Conservation (phyloP, 2,888 invertebrate species). For the Cancer borealis region DNA sequence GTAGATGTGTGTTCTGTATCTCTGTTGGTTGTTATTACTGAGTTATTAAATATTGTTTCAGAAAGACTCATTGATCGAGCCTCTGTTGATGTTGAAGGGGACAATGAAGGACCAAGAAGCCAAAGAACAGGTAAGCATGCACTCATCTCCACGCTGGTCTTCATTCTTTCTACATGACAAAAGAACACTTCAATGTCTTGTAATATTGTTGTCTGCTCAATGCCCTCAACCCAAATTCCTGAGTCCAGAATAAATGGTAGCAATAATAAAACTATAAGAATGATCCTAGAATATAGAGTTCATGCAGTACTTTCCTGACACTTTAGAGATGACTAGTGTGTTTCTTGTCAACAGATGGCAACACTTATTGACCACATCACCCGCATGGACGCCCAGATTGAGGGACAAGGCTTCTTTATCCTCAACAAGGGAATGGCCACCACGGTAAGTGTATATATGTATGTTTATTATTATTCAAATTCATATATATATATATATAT, state of each 20-base stretch:
- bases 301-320: background rate
- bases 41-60: constrained; percentile 48
- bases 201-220: background rate
- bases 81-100: constrained; percentile 76
- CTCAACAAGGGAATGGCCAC: constrained; percentile 77
- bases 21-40: background rate
- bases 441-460: constrained; percentile 65
- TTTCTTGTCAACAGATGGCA: constrained; percentile 69
- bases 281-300: background rate
- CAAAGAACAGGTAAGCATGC: constrained; percentile 68
- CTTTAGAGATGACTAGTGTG: background rate
- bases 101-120: constrained; percentile 74
- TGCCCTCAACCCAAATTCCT: background rate
- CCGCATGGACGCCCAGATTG: constrained; percentile 76
- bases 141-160: background rate
- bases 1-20: background rate
- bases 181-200: background rate
- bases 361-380: constrained; percentile 75
- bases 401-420: constrained; percentile 75
- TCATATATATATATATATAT: background rate
- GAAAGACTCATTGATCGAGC: constrained; percentile 74
- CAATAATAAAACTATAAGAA: background rate
- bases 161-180: background rate
- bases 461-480: background rate
- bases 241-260: background rate